Evolutionary conservation across 1,140 invertebrate species (phyloP), one percentile per base, ranked within the genome.

Genomic region (Cherax destructor): DNA sequence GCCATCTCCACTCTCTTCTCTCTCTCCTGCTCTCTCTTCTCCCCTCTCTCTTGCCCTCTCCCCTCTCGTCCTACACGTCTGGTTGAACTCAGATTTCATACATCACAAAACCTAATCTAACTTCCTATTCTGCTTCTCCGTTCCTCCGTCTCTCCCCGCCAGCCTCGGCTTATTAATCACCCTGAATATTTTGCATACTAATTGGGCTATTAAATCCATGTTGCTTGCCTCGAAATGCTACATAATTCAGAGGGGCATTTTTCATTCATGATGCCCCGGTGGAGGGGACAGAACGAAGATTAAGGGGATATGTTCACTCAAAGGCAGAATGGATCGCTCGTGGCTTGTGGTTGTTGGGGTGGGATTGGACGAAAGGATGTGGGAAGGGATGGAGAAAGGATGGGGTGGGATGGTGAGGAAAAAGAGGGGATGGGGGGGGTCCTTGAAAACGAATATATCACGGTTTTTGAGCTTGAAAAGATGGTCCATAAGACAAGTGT

Each of bases 121-220:
- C 56, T 87, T 87, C 56, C 52, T 50, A 78, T 61, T 87, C 74
- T 78, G 10, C 59, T 24, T 47, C 30, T 65, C 52, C 24, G 21
- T 65, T 47, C 21, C 83, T 69, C 72, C 59, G 16, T 85, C 47
- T 18, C n/a, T 24, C 4, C 41, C 84, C 52, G 21, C 59, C 30
- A 7, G 16, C 56, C 83, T 49, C 41, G 74, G 30, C 56, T 49
- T 74, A 84, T 85, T 91, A 91, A 90, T 90, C 88, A 83, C 79
- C 18, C 30, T 30, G 56, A 59, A 84, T 84, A 84, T 84, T 84
- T 83, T 90, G 88, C 88, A 90, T 90, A 84, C 69, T 90, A 90
- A 84, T 84, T 90, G 80, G 49, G 72, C 61, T 77, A 90, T 90
- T 83, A 84, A 90, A 90, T 90, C 81, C 80, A 10, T 76, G 88